phyloP scores from a whole-genome alignment of 2,113 vertebrate species.

The Rattus norvegicus region DNA sequence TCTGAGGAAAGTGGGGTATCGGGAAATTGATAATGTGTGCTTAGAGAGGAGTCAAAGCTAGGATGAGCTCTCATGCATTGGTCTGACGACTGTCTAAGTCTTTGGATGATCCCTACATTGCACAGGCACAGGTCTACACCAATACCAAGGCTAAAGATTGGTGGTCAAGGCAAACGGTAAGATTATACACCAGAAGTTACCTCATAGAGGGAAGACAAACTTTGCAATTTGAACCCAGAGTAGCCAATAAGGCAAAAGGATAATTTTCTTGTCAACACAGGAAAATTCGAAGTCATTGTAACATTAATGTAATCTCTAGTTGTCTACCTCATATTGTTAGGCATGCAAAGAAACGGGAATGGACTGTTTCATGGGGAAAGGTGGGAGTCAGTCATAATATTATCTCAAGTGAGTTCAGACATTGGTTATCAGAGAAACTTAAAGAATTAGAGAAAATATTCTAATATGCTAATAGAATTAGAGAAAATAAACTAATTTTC shows the following conservation, averaged over 20 bases:
- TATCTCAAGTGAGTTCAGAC: neutral
- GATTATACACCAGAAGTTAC: neutral
- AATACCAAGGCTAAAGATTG: neutral
- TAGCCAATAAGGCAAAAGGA: neutral
- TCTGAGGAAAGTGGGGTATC: neutral
- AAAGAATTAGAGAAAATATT: neutral
- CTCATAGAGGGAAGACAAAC: neutral
- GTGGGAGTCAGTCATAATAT: neutral
- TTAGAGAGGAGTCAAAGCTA: neutral
- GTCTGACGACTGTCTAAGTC: neutral
- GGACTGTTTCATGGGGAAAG: neutral
- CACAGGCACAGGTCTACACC: neutral
- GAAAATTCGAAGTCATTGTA: slow-evolving; percentile 5
- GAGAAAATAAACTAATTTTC: neutral
- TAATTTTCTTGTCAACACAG: neutral
- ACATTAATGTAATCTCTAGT: neutral
- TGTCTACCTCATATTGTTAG: slow-evolving; percentile 34
- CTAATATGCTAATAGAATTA: neutral
- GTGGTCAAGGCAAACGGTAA: neutral
- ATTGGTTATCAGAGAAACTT: neutral
- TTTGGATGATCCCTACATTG: neutral
- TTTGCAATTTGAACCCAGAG: neutral
- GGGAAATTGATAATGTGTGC: neutral
- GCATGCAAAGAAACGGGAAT: slow-evolving; percentile 17
- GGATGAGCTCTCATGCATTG: neutral